Percentiles rank a stretch among this genome's conserved stretches.
Conservation (phyloP, 2,797 vertebrate species). For the Spinus pinus region DNA sequence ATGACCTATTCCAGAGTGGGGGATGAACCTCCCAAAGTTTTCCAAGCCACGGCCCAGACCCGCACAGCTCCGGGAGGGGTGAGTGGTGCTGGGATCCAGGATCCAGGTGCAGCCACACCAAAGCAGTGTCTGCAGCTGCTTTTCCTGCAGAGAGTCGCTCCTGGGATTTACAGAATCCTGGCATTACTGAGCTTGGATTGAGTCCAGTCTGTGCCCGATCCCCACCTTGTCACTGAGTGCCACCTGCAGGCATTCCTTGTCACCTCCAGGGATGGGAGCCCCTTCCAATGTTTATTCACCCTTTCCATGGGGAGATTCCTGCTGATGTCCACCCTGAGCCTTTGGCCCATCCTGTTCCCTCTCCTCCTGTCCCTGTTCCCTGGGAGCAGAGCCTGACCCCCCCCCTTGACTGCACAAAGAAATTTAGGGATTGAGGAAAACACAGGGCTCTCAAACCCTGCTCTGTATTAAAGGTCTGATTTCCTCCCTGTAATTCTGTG, state of each 20-base stretch:
- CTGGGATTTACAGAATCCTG: not conserved
- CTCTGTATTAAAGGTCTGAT: not conserved
- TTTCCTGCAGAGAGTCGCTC: not conserved
- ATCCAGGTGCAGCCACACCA: accelerated
- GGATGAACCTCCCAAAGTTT: constrained; percentile 89
- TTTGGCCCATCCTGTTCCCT: not conserved
- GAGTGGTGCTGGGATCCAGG: constrained; percentile 53
- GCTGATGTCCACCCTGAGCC: accelerated
- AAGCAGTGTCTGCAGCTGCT: not conserved
- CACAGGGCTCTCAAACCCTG: not conserved
- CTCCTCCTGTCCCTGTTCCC: not conserved
- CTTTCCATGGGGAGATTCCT: not conserved
- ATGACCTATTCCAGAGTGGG: constrained; percentile 92
- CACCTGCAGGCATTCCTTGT: accelerated
- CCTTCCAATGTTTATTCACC: accelerated
- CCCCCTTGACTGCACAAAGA: not conserved
- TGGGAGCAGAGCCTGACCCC: not conserved
- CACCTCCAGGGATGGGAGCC: not conserved
- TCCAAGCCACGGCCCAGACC: constrained; percentile 87
- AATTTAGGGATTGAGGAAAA: not conserved
- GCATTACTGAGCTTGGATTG: not conserved
- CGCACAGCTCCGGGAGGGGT: constrained; percentile 90
- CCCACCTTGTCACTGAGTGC: not conserved
- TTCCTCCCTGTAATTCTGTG: not conserved
- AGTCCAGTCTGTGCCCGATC: accelerated